Evolutionary conservation across 2,888 invertebrate genomes (phyloP), one percentile per base, ranked within the genome.

Genomic region (Ennomos quercinarius): DNA sequence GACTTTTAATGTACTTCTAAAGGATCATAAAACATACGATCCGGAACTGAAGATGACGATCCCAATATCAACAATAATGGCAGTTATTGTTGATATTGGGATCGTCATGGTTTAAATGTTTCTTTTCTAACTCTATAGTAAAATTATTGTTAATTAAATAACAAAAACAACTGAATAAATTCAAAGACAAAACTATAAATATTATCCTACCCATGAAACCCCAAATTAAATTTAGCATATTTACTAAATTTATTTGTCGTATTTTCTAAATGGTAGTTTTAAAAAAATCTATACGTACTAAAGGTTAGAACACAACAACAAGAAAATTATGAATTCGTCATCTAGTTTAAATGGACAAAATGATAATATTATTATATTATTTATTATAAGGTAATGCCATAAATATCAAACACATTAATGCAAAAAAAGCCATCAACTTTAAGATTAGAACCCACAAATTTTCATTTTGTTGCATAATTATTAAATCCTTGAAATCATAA

Each of bases 1-100:
- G 80, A 81, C 75, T 82, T 84, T 86, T 88, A 86, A 87, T 81
- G 83, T 76, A 69, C 74, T 74, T 81, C 83, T 84, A 84, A 86
- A 77, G 76, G 73, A 67, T 68, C 68, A 76, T 72, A 74, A 76
- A 77, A 78, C 79, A 76, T 73, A 76, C 79, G 74, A 76, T 76
- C 72, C 78, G 80, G 77, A 81, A 79, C 72, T 72, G 66, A 68
- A 56, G 56, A 48, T 58, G n/a, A n/a, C n/a, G n/a, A n/a, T n/a
- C n/a, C n/a, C n/a, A n/a, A n/a, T n/a, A n/a, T n/a, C n/a, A n/a
- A n/a, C n/a, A n/a, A n/a, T n/a, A n/a, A n/a, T n/a, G n/a, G 51
- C 57, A 45, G 50, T 61, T 61, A 56, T 50, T 17, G 44, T 46
- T 55, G 39, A 38, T 45, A 57, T 56, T 61, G 48, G 46, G 57